Base-by-base conservation (phyloP, 2,113 vertebrate species). In the Indri indri region DNA sequence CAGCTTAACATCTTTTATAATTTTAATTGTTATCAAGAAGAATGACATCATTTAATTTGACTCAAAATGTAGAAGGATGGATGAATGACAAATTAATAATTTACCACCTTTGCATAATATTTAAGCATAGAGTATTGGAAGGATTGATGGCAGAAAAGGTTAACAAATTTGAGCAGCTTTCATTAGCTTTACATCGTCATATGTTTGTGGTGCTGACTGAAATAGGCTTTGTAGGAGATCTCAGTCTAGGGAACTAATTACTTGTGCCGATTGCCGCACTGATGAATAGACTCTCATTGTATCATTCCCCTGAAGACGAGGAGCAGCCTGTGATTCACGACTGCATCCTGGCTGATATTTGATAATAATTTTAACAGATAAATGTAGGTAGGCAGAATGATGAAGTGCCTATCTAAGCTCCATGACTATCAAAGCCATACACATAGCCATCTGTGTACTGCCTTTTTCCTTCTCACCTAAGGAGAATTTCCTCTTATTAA, bases 301-400 rank as follows among this genome's bases (percentile, higher is more conserved):
- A 99, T 98, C 99, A 98, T 98, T 99, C 97, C 98, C 98, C 99
- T 95, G 98, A 99, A 99, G 99, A 99, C 98, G 98, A 98, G 98
- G 98, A 98, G 97, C 98, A 98, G 98, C 94, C 98, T 98, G 99
- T 98, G 99, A 99, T 99, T 99, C 98, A 97, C 98, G 98, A 99
- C 99, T 98, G 98, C 98, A 99, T 98, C 97, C 98, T 98, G 98
- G 96, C 99, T 99, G 99, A 99, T 99, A 99, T 99, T 99, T 99
- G 99, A 99, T 99, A 99, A 99, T 99, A 99, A 99, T 99, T 99
- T 99, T 99, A 99, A 98, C 98, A 99, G 99, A 99, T 99, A 99
- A 99, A 99, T 99, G 98, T 99, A 98, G 98, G 98, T 98, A 99
- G 99, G 99, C 99, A 99, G 99, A 98, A 99, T 99, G 99, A 99